Conservation (phyloP, 2,797 vertebrate species). For the Pygocentrus nattereri region DNA sequence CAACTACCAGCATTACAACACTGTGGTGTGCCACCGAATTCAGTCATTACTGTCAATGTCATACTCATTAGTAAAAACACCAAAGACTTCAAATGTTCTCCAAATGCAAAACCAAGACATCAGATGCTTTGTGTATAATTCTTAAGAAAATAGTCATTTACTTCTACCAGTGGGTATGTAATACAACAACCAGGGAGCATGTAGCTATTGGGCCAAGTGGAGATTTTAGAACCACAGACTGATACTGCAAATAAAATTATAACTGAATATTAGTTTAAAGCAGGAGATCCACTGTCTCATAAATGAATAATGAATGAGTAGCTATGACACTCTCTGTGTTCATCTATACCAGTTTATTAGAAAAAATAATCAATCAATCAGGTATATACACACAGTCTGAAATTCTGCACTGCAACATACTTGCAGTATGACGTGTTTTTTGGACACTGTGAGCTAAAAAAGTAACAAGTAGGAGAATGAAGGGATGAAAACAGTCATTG, state of each 20-base stretch:
- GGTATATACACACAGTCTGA: background rate
- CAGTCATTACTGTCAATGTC: background rate
- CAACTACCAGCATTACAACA: background rate
- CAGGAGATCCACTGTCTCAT: background rate
- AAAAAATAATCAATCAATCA: background rate
- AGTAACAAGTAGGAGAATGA: constrained; percentile 41
- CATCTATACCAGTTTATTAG: background rate
- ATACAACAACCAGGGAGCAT: background rate
- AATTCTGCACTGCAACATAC: background rate
- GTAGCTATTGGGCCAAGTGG: background rate
- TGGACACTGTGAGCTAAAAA: constrained; percentile 30
- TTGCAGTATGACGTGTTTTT: constrained; percentile 27
- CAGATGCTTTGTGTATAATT: background rate
- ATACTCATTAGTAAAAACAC: background rate
- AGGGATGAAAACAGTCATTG: constrained; percentile 60
- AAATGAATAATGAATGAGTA: background rate
- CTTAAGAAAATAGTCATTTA: background rate
- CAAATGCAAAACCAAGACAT: background rate
- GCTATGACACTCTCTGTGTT: no score
- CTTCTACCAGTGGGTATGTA: background rate
- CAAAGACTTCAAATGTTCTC: background rate
- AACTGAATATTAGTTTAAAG: background rate
- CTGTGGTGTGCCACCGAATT: background rate
- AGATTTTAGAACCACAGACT: background rate
- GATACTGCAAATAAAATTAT: background rate